Base-by-base conservation (phyloP, 2,888 invertebrate species). In the Rutpela maculata region DNA sequence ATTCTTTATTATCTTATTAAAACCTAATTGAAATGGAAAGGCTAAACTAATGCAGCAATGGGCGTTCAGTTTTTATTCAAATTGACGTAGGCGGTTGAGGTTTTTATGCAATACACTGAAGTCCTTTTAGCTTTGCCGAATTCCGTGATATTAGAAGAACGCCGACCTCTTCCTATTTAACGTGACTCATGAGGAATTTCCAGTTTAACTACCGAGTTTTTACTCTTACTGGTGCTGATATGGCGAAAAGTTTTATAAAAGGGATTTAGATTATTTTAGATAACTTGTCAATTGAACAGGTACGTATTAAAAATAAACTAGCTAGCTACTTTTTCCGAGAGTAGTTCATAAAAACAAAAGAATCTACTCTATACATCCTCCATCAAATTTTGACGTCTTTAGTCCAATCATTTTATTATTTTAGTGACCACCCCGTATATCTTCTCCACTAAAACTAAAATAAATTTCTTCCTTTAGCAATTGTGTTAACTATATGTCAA, bases 1-100 rank as follows among this genome's bases (percentile, higher is more conserved):
- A 81, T 81, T 80, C 81, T 80, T 77, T 68, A 81, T 81, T 74
- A 77, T 78, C 77, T 74, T 75, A 77, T 80, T 78, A 77, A 74
- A 65, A 50, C 56, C 67, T 70, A 75, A 77, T 77, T 81, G 77
- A 70, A 69, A 76, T 73, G 72, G 55, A 72, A 69, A 70, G 70
- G 60, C 60, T 60, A 19, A 60, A 62, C 62, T 31, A 62, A 62
- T 62, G 69, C 69, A 38, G 19, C 38, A 69, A 69, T 35, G 17
- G 69, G 26, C 43, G 67, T 50, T 67, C 26, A 67, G 56, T 43
- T 56, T 50, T 69, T 31, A 57, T 69, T 38, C 69, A 69, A 18
- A 35, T 17, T 57, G 17, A 31, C 18, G 69, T 69, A 31, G 69
- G 69, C 69, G 69, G 56, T 26, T 56, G 22, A 55, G 15, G 55